Percentiles rank a stretch among this genome's conserved stretches.
Evolutionary conservation across 2,113 vertebrate genomes (phyloP).

Genomic region (Cyanistes caeruleus): DNA sequence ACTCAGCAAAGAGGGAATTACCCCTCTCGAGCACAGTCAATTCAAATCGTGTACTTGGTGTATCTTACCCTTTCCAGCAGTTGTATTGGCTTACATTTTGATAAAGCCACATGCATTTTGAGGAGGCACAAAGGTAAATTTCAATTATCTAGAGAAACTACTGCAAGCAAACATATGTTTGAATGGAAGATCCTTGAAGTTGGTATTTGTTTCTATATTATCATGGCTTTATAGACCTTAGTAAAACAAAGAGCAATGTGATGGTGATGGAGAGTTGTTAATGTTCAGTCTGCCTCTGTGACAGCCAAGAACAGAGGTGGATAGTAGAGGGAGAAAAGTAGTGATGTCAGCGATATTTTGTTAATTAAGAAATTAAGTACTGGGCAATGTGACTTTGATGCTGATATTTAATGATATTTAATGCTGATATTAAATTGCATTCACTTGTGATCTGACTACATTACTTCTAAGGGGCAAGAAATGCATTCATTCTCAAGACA

Average conservation of each 20-base stretch:
- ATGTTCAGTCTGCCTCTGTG: not conserved
- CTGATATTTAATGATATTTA: not conserved
- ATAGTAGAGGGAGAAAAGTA: not conserved
- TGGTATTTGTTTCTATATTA: not conserved
- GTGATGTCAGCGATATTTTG: not conserved
- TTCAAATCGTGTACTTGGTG: not conserved
- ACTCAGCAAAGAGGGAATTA: not conserved
- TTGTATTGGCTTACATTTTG: not conserved
- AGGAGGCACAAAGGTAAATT: not conserved
- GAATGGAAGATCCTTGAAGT: not conserved
- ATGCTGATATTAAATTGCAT: not conserved
- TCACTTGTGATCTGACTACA: not conserved
- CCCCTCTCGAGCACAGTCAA: not conserved
- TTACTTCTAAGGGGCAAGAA: not conserved
- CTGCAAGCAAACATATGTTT: not conserved
- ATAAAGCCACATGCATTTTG: not conserved
- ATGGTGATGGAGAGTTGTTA: not conserved
- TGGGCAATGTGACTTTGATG: accelerated
- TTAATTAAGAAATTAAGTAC: not conserved
- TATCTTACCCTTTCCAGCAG: not conserved
- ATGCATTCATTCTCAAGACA: not conserved
- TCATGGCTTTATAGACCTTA: not conserved
- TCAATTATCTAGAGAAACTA: not conserved
- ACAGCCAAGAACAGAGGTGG: not conserved
- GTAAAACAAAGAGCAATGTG: not conserved